phyloP scores from a whole-genome alignment of 2,113 vertebrate genomes.

The Cyanoliseus patagonus region DNA sequence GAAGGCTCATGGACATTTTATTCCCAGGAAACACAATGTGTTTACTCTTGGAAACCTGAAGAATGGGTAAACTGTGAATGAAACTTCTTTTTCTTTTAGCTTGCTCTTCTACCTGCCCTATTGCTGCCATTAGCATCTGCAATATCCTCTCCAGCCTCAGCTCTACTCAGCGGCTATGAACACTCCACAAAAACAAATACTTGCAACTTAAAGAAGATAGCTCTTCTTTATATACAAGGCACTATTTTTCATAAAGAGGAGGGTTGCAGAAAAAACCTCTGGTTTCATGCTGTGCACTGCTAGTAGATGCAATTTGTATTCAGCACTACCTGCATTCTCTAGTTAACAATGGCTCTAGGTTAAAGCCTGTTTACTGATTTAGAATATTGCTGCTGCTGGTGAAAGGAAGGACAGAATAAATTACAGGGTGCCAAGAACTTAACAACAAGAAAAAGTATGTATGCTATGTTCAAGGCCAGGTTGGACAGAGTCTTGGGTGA shows the following conservation, averaged over 20 bases:
- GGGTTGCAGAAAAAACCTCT: background rate
- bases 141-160: background rate
- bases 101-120: background rate
- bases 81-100: background rate
- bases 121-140: background rate
- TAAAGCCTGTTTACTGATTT: conserved; percentile 42
- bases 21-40: background rate
- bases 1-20: background rate
- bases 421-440: background rate
- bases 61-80: background rate
- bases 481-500: background rate
- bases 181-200: background rate
- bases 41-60: background rate
- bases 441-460: background rate
- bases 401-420: conserved; percentile 22
- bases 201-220: background rate
- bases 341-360: conserved; percentile 46
- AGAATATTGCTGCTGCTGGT: background rate
- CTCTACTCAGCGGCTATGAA: background rate
- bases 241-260: background rate
- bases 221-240: background rate
- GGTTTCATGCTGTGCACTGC: background rate
- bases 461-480: background rate
- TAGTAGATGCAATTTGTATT: conserved; percentile 36
- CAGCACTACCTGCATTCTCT: conserved; percentile 9